phyloP scores from a whole-genome alignment of 2,113 vertebrate genomes.

The Ginglymostoma cirratum region DNA sequence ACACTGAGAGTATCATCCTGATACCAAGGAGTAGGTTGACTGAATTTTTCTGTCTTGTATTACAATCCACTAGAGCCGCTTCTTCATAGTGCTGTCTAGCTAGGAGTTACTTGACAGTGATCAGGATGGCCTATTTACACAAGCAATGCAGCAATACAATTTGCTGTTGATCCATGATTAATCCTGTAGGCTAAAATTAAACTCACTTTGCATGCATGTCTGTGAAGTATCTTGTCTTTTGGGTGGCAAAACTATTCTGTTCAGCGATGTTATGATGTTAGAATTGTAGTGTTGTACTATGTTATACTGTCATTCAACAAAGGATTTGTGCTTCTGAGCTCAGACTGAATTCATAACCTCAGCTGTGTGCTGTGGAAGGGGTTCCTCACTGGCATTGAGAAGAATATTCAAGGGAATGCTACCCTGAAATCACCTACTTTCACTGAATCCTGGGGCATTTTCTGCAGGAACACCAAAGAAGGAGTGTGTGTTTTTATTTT shows the following conservation, averaged over 20 bases:
- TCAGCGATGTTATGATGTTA: background rate
- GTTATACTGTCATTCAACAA: no score
- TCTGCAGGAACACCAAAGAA: background rate
- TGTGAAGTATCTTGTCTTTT: background rate
- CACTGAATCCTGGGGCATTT: background rate
- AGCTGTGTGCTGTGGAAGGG: background rate
- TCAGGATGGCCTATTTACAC: background rate
- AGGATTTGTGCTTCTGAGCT: background rate
- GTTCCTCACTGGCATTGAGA: background rate
- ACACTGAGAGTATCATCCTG: background rate
- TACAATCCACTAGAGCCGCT: background rate
- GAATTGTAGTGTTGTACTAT: background rate
- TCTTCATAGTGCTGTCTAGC: background rate
- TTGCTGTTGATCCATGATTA: background rate
- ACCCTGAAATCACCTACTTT: background rate
- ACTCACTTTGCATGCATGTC: background rate
- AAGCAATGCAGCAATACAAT: background rate
- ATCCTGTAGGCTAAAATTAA: background rate
- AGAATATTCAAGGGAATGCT: background rate
- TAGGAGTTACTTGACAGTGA: background rate
- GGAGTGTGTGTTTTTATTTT: background rate
- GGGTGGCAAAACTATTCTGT: background rate
- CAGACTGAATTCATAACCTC: background rate
- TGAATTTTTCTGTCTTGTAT: background rate
- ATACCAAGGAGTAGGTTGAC: background rate